Conservation (phyloP, 2,113 vertebrate genomes). For the Elgaria multicarinata region DNA sequence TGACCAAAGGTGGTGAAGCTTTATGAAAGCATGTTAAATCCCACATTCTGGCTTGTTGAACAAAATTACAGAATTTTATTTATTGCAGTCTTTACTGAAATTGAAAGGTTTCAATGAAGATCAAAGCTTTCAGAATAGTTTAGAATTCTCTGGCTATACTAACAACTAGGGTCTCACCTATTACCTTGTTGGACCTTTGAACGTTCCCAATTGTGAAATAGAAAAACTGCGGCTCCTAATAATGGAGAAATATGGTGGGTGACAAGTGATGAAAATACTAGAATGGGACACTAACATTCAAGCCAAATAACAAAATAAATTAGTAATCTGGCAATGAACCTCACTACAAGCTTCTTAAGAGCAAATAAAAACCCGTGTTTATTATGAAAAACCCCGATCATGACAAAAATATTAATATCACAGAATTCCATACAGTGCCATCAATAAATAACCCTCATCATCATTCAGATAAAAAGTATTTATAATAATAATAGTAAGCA, state of each 20-base stretch:
- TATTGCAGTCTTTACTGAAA: constrained; percentile 21
- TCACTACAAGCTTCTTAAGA: constrained; percentile 54
- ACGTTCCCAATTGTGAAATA: constrained; percentile 57
- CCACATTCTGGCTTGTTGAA: neutral
- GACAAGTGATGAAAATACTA: constrained; percentile 65
- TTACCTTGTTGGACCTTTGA: constrained; percentile 38
- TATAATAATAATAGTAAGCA: constrained; percentile 40
- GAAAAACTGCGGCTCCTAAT: constrained; percentile 41
- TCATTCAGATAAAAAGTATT: constrained; percentile 33
- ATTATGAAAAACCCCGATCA: neutral
- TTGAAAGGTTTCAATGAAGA: neutral
- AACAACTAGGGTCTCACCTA: constrained; percentile 24
- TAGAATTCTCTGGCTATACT: constrained; percentile 20
- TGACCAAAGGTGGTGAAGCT: neutral
- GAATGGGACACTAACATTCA: constrained; percentile 49
- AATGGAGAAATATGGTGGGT: constrained; percentile 3
- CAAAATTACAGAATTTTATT: constrained; percentile 37
- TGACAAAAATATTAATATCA: neutral
- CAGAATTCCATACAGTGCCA: neutral
- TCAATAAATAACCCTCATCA: neutral
- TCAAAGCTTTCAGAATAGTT: neutral
- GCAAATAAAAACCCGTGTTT: constrained; percentile 38
- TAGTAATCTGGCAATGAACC: constrained; percentile 25
- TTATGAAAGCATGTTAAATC: constrained; percentile 4
- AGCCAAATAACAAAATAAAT: constrained; percentile 59